A percentile compares a stretch with the other conserved stretches of the same genome.
Conservation (phyloP, 2,888 invertebrate species). For the Ephialtes manifestator region DNA sequence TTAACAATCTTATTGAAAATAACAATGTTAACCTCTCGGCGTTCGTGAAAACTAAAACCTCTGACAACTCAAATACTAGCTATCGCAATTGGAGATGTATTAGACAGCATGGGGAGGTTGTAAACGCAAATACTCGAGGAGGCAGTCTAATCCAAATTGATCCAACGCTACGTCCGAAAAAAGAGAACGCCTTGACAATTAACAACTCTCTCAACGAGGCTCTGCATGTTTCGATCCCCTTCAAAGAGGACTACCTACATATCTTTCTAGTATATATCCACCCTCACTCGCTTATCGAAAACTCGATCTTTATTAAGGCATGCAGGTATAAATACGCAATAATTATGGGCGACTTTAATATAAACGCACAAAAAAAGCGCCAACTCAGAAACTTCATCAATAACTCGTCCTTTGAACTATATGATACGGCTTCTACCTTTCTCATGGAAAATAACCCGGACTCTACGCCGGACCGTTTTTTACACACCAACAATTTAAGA, state of each 20-base stretch:
- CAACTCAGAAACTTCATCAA: too few species aligned
- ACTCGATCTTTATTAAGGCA: too few species aligned
- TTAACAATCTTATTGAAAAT: neutral
- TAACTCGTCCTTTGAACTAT: too few species aligned
- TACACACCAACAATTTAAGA: too few species aligned
- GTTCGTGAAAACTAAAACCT: neutral
- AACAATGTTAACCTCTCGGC: neutral
- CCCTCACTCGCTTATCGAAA: too few species aligned
- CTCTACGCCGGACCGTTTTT: too few species aligned
- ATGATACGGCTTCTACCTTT: too few species aligned
- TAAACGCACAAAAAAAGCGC: too few species aligned
- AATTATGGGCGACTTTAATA: too few species aligned
- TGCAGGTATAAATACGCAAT: too few species aligned
- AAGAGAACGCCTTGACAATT: neutral
- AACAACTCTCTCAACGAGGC: neutral
- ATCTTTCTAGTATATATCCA: too few species aligned
- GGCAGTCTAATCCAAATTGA: neutral
- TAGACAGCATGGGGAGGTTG: neutral
- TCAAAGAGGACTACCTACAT: neutral
- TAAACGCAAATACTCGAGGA: neutral
- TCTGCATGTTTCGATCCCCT: neutral
- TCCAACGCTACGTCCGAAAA: neutral
- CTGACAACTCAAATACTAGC: neutral
- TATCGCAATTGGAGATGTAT: slow-evolving; percentile 1
- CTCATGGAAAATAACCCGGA: too few species aligned